These are phyloP conservation scores for Pangasianodon hypophthalmus DNA, from an alignment of 2,113 vertebrate genomes.

Conservation along the genomic window DNA sequence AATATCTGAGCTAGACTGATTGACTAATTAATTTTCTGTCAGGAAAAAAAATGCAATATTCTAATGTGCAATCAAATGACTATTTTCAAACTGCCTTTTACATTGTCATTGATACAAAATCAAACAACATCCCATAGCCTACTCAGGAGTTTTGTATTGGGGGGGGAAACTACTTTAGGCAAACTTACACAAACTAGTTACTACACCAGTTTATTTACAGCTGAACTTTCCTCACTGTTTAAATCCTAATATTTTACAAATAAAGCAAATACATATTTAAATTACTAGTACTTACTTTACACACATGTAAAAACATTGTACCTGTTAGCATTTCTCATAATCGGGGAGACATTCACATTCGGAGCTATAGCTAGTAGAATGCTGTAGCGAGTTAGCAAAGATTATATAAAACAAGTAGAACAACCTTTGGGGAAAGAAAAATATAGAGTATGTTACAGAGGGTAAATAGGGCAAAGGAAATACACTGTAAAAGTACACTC, in stretches of 20 bases:
- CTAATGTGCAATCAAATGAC: neutral
- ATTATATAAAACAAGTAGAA: neutral
- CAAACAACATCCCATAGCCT: neutral
- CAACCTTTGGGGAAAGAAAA: neutral
- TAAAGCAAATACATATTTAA: neutral
- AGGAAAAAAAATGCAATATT: neutral
- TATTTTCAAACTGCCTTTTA: neutral
- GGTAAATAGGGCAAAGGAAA: neutral
- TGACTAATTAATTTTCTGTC: neutral
- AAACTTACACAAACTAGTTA: neutral
- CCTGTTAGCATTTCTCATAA: neutral
- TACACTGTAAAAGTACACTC: neutral
- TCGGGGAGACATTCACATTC: neutral
- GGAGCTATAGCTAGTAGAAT: neutral
- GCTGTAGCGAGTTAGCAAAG: neutral
- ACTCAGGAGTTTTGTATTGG: neutral
- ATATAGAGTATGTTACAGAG: neutral
- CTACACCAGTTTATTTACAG: neutral
- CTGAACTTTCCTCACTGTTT: neutral
- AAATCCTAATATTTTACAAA: neutral
- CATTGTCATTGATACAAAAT: neutral
- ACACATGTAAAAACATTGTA: neutral
- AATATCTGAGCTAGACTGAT: neutral
- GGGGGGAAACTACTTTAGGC: neutral
- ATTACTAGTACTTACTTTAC: neutral